Evolutionary conservation across 2,113 vertebrate species (phyloP), one percentile per base, ranked within the genome.

Genomic region (Verasper variegatus): DNA sequence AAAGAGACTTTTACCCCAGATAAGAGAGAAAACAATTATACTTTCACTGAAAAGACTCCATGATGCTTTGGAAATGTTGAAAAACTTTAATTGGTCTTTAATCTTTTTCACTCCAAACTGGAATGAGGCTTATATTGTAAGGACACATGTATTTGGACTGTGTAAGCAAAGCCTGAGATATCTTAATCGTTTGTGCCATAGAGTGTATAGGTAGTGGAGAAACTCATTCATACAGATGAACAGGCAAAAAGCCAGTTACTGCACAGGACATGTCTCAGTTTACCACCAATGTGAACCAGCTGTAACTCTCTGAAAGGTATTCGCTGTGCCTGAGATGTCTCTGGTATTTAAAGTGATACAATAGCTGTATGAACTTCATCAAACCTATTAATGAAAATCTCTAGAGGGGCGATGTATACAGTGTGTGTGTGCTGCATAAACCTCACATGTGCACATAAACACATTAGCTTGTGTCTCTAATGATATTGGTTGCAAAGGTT

Each of bases 11-110:
- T 13, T 52, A 78, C 59, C 58, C 54, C 3, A 35, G 74, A 86
- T 84, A 72, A 84, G 73, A 66, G 49, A 52, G n/a, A 11, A 51
- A 78, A 74, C 8, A 62, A 71, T 65, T 59, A 82, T 0, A 49
- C 13, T 45, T 55, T 66, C 3, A 1, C 70, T 56, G 57, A 83
- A 67, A 21, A 18, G 23, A 20, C 47, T 72, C 58, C 31, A 1
- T 7, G 31, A 8, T 37, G 17, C 54, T 73, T 59, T 24, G 35
- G 49, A 76, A 51, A 35, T 8, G 27, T 42, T 15, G 14, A 72
- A 74, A 66, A 61, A 52, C 1, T 14, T 31, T 0, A 31, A 31
- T 31, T 31, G 6, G 31, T 31, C 6, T 31, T 31, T 6, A 7
- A 7, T 31, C 6, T 31, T 7, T 31, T 31, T 31, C 1, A 31